Percentiles rank a stretch among this genome's conserved stretches.
Evolutionary conservation across 2,797 vertebrate species (phyloP).

Genomic region (Anas acuta): DNA sequence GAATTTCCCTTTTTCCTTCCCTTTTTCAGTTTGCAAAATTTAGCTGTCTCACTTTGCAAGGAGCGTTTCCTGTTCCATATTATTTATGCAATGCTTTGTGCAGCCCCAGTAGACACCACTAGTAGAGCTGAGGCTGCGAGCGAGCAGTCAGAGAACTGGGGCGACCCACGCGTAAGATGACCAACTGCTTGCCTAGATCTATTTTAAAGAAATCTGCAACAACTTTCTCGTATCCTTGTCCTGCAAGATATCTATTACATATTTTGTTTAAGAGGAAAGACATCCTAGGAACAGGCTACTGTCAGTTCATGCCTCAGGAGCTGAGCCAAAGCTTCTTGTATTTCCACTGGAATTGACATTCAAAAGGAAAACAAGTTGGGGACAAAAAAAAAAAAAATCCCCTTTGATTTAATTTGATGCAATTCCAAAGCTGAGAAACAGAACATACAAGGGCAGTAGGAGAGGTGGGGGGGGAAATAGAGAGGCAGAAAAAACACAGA

Average conservation of each 20-base stretch:
- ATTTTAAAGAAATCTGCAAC: not conserved
- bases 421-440: not conserved
- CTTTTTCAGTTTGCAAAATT: not conserved
- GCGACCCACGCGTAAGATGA: accelerated
- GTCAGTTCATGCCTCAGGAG: not conserved
- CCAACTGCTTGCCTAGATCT: not conserved
- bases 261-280: not conserved
- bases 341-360: not conserved
- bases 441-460: not conserved
- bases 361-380: not conserved
- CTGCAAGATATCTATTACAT: not conserved
- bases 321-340: not conserved
- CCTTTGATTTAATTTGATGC: not conserved
- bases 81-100: not conserved
- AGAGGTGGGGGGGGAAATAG: not conserved
- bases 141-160: not conserved
- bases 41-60: not conserved
- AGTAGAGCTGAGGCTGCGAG: not conserved
- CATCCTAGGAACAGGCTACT: not conserved
- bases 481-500: not conserved
- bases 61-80: not conserved
- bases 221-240: not conserved
- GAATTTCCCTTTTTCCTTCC: not conserved
- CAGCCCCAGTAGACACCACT: not conserved
- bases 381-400: not conserved